A percentile compares a stretch with the other conserved stretches of the same genome.
phyloP scores from a whole-genome alignment of 2,113 vertebrate genomes.

The Atherinomorus stipes region DNA sequence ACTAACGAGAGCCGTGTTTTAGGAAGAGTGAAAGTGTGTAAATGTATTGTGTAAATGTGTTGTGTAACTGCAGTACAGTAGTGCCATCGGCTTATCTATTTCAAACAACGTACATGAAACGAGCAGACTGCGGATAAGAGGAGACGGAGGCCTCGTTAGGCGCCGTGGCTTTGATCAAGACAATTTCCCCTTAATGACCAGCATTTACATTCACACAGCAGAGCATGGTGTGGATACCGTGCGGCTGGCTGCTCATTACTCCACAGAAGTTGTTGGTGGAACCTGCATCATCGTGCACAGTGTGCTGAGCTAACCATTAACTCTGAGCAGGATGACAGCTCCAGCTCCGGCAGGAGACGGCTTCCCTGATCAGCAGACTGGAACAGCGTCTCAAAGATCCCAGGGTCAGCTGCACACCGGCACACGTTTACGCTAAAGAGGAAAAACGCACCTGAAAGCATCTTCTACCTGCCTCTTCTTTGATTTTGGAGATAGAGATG shows the following conservation, averaged over 20 bases:
- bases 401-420: slow-evolving; percentile 16
- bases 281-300: slow-evolving; percentile 32
- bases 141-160: slow-evolving; percentile 62
- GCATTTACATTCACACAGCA: slow-evolving; percentile 64
- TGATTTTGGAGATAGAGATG: slow-evolving; percentile 32
- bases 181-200: slow-evolving; percentile 63
- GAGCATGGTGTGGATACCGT: slow-evolving; percentile 12
- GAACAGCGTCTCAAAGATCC: slow-evolving; percentile 26
- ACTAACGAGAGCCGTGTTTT: slow-evolving; percentile 56
- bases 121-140: slow-evolving; percentile 54
- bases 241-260: slow-evolving; percentile 66
- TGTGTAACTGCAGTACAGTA: slow-evolving; percentile 44
- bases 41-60: slow-evolving; percentile 71
- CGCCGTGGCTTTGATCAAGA: slow-evolving; percentile 63
- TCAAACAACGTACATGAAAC: slow-evolving; percentile 66
- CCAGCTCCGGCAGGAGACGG: slow-evolving; percentile 22
- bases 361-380: slow-evolving; percentile 26
- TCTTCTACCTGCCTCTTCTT: slow-evolving; percentile 13
- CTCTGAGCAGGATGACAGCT: slow-evolving; percentile 29
- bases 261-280: slow-evolving; percentile 28
- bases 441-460: background rate
- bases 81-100: slow-evolving; percentile 51
- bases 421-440: slow-evolving; percentile 38
- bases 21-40: slow-evolving; percentile 60
- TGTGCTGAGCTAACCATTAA: slow-evolving; percentile 43